Evolutionary conservation across 2,888 invertebrate genomes (phyloP).

Genomic region (Ectobius pallidus): DNA sequence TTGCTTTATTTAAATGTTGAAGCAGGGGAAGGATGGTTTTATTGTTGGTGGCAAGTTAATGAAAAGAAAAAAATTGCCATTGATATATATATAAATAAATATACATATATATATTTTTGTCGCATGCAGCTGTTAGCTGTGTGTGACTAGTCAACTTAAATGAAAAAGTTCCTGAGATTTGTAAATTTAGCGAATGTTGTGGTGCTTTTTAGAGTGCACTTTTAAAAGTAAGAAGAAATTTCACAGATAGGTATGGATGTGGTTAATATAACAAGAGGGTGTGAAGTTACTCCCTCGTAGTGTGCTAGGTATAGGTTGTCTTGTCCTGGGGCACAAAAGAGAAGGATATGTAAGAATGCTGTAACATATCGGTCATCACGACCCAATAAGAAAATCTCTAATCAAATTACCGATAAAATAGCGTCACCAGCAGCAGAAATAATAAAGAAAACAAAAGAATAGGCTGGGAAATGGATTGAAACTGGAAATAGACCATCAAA

Average conservation of each 20-base stretch:
- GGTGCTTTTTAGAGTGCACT: slow-evolving; percentile 45
- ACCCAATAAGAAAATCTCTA: no score
- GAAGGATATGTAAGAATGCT: no score
- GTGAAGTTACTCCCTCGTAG: slow-evolving; percentile 14
- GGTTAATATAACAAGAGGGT: slow-evolving; percentile 15
- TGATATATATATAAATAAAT: slow-evolving; percentile 17
- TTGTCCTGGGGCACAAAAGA: slow-evolving; percentile 7
- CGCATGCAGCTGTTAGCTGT: slow-evolving; percentile 38
- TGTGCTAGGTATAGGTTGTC: slow-evolving; percentile 24
- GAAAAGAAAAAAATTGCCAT: slow-evolving; percentile 39
- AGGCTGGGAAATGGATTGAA: no score
- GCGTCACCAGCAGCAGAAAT: no score
- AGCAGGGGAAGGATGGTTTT: slow-evolving; percentile 40
- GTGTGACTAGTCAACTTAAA: slow-evolving; percentile 46
- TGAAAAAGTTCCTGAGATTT: slow-evolving; percentile 46
- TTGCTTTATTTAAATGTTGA: slow-evolving; percentile 43
- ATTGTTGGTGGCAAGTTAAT: slow-evolving; percentile 33
- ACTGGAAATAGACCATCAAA: no score
- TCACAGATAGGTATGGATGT: slow-evolving; percentile 16
- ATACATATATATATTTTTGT: slow-evolving; percentile 38
- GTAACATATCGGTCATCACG: no score
- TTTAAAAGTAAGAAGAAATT: slow-evolving; percentile 31
- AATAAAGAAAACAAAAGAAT: no score
- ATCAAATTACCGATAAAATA: no score
- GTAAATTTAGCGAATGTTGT: slow-evolving; percentile 43